phyloP scores from a whole-genome alignment of 2,113 vertebrate species.

The Aepyceros melampus region DNA sequence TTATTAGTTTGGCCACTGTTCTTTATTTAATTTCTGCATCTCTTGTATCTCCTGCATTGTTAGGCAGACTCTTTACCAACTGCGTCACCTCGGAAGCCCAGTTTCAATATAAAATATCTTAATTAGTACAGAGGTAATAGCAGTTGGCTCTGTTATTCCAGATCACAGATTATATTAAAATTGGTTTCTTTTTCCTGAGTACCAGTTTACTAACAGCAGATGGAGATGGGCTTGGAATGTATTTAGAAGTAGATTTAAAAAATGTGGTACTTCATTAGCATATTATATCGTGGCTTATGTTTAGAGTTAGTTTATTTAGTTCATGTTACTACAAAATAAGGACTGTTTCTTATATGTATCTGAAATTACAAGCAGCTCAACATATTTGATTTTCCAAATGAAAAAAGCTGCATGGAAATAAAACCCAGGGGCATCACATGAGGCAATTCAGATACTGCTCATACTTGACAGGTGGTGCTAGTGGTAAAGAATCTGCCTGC shows the following conservation, averaged over 20 bases:
- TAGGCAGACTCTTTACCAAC: not conserved
- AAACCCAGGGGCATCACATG: not conserved
- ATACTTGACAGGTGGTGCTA: not conserved
- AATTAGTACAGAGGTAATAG: not conserved
- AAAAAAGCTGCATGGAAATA: not conserved
- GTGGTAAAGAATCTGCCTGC: not conserved
- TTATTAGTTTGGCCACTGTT: not conserved
- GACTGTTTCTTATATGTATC: not conserved
- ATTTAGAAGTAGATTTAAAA: not conserved
- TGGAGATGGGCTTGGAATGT: not conserved
- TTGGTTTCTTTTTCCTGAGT: not conserved
- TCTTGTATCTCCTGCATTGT: not conserved
- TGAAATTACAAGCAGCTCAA: not conserved
- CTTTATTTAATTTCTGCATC: not conserved
- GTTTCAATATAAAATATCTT: not conserved
- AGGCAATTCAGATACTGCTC: not conserved
- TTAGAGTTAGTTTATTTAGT: not conserved
- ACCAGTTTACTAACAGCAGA: not conserved
- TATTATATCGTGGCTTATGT: not conserved
- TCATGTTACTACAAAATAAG: not conserved
- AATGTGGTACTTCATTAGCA: not conserved
- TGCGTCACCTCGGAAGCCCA: not conserved
- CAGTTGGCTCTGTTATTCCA: not conserved
- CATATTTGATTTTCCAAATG: not conserved
- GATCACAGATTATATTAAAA: not conserved